Evolutionary conservation across 2,113 vertebrate genomes (phyloP).

Genomic region (Labrus mixtus): DNA sequence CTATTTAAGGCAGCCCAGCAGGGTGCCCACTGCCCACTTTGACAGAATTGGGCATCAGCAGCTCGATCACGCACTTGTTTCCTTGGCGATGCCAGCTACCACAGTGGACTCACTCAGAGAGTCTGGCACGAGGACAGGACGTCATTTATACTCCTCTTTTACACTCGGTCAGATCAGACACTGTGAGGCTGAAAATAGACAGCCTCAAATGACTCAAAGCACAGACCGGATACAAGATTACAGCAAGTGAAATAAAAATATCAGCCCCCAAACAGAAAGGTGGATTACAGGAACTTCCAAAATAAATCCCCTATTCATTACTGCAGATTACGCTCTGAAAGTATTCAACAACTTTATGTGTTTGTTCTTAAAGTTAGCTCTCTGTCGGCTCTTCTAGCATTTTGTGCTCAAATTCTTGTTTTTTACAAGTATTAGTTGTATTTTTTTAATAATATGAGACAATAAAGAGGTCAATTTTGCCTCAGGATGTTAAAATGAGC

Average conservation of each 20-base stretch:
- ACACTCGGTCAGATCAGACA: constrained; percentile 25
- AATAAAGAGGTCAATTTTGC: too few relatives aligned
- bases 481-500: too few relatives aligned
- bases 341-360: not conserved
- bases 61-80: constrained; percentile 73
- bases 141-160: constrained; percentile 51
- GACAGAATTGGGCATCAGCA: constrained; percentile 70
- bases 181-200: constrained; percentile 30
- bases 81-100: constrained; percentile 67
- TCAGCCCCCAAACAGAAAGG: not conserved
- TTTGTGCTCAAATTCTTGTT: too few relatives aligned
- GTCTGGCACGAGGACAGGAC: constrained; percentile 57
- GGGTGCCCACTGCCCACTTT: constrained; percentile 51
- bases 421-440: not conserved
- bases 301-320: not conserved
- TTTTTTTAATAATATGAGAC: not conserved
- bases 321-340: not conserved
- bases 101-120: constrained; percentile 55
- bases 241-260: not conserved
- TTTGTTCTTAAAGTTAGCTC: not conserved
- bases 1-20: constrained; percentile 27
- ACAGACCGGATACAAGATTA: constrained; percentile 14
- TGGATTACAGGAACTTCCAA: not conserved
- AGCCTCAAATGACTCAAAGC: constrained; percentile 7
- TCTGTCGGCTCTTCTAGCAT: not conserved